These are phyloP conservation scores for Caenorhabditis virilis DNA, from an alignment of 2,888 invertebrate genomes.

Conservation along the genomic window DNA sequence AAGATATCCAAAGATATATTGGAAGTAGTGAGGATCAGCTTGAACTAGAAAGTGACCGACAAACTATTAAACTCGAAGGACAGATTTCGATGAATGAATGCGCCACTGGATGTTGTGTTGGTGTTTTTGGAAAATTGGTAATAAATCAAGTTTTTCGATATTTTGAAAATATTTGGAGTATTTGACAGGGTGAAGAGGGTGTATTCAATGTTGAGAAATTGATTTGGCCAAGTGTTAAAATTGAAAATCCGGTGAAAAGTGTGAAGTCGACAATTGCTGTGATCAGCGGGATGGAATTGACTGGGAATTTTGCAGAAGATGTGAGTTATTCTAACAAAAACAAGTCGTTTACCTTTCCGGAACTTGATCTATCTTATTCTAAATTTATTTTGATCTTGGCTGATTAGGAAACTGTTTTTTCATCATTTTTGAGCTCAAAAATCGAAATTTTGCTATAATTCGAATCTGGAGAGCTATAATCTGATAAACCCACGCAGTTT, in stretches of 20 bases:
- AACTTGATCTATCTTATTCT: no score
- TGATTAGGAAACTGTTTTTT: no score
- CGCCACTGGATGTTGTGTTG: conserved; percentile 48
- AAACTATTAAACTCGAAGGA: conserved; percentile 28
- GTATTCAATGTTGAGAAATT: conserved; percentile 33
- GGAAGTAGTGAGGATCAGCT: conserved; percentile 39
- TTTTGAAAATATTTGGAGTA: not conserved
- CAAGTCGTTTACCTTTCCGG: no score
- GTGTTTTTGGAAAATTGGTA: conserved; percentile 30
- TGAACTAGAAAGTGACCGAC: conserved; percentile 47
- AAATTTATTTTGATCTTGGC: no score
- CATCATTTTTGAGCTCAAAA: no score
- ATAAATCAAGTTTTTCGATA: not conserved
- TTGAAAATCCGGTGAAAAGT: conserved; percentile 4
- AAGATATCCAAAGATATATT: conserved; percentile 16
- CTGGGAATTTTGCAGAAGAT: conserved; percentile 29
- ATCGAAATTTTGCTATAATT: no score
- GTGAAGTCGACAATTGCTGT: conserved; percentile 25
- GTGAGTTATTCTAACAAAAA: no score
- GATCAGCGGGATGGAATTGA: conserved; percentile 42
- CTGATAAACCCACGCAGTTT: no score
- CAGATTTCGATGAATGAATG: conserved; percentile 40
- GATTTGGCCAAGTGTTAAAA: conserved; percentile 26
- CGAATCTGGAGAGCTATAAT: no score
- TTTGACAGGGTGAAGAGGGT: conserved; percentile 33